Evolutionary conservation across 2,888 invertebrate genomes (phyloP).

Genomic region (Drosophila emarginata): DNA sequence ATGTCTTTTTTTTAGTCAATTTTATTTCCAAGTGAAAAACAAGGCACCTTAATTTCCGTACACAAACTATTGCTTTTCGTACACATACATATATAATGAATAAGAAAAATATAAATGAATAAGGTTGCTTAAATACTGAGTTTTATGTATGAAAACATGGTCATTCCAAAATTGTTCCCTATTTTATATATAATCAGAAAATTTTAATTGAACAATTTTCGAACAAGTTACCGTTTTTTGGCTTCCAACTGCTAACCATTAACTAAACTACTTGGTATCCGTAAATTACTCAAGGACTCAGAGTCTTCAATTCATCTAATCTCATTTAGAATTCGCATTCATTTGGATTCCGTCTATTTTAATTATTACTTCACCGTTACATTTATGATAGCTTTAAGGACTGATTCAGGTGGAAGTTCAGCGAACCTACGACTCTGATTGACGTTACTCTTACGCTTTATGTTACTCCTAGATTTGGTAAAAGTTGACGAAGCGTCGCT

Average conservation of each 20-base stretch:
- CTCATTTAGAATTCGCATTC: constrained; percentile 32
- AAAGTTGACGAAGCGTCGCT: constrained; percentile 4
- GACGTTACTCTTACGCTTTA: constrained; percentile 56
- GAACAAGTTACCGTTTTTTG: constrained; percentile 62
- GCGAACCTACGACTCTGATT: constrained; percentile 75
- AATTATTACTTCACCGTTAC: constrained; percentile 71
- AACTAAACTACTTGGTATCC: constrained; percentile 18
- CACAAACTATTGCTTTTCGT: too few species aligned
- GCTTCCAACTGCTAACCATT: constrained; percentile 3
- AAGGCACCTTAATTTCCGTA: not conserved
- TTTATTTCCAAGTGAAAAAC: not conserved
- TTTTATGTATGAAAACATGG: constrained; percentile 48
- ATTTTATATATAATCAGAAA: not conserved
- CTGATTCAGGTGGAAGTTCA: constrained; percentile 79
- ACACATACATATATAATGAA: constrained; percentile 1
- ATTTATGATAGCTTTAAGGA: constrained; percentile 80
- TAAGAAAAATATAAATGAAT: not conserved
- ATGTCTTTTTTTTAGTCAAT: not conserved
- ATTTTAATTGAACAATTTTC: constrained; percentile 58
- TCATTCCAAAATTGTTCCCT: constrained; percentile 71
- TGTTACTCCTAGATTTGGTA: constrained; percentile 14
- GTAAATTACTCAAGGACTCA: not conserved
- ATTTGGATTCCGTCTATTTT: constrained; percentile 10
- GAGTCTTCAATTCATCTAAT: constrained; percentile 27
- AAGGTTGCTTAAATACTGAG: constrained; percentile 44